phyloP scores from a whole-genome alignment of 2,888 invertebrate species.

The Anarsia innoxiella region DNA sequence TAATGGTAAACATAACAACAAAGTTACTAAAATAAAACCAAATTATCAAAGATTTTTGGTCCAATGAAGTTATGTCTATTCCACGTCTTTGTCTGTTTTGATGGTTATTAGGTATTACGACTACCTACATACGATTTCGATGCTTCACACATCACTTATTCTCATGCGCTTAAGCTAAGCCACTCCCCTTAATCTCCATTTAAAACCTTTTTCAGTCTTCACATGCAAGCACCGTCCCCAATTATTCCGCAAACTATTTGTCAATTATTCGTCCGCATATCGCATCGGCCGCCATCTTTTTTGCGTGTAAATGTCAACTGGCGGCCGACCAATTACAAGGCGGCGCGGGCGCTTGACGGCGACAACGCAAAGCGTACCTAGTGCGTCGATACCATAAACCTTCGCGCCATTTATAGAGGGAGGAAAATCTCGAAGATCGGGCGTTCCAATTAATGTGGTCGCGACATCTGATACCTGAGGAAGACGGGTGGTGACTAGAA shows the following conservation, averaged over 20 bases:
- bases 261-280: conserved; percentile 65
- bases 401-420: conserved; percentile 67
- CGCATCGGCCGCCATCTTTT: conserved; percentile 65
- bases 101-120: no score
- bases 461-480: conserved; percentile 46
- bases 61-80: no score
- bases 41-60: no score
- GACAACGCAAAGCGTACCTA: conserved; percentile 58
- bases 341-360: conserved; percentile 64
- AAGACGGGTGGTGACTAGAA: conserved; percentile 17
- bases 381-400: conserved; percentile 71
- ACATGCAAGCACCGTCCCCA: conserved; percentile 10
- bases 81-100: no score
- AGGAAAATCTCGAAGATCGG: conserved; percentile 51
- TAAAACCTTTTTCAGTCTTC: no score
- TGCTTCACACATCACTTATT: no score
- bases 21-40: no score
- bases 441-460: conserved; percentile 65
- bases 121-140: no score
- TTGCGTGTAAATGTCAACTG: conserved; percentile 67
- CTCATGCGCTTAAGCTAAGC: no score
- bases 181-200: no score
- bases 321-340: conserved; percentile 69
- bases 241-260: conserved; percentile 40
- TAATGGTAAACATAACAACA: no score